phyloP scores from a whole-genome alignment of 2,797 vertebrate genomes.

The Gallinago nigripennis region DNA sequence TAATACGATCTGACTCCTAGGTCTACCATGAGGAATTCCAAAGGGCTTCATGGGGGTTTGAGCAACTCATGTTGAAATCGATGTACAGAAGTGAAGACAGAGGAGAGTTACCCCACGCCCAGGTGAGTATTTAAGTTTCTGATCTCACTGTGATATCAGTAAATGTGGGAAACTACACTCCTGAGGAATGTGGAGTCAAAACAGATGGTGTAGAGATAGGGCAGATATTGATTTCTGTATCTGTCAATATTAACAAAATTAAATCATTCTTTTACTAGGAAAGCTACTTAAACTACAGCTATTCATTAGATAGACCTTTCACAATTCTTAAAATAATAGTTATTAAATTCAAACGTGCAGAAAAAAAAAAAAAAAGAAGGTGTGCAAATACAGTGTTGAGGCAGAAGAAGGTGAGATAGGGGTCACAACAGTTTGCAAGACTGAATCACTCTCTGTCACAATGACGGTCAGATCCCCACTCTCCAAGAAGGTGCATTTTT shows the following conservation, averaged over 20 bases:
- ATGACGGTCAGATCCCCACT: neutral
- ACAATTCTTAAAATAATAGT: neutral
- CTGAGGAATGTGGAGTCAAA: neutral
- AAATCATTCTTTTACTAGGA: neutral
- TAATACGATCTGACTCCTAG: neutral
- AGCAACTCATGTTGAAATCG: neutral
- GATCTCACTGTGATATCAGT: neutral
- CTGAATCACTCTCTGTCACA: neutral
- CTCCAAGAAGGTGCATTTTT: neutral
- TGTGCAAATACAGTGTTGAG: neutral
- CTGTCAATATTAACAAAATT: neutral
- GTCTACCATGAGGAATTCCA: neutral
- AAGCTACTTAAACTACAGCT: neutral
- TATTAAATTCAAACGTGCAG: neutral
- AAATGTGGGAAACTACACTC: neutral
- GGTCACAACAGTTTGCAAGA: neutral
- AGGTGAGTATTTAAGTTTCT: neutral
- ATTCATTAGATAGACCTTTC: neutral
- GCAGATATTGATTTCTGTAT: neutral
- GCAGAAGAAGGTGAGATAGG: neutral
- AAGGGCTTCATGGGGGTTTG: neutral
- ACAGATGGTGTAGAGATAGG: neutral
- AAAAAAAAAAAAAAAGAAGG: neutral
- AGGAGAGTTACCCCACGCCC: fast-evolving
- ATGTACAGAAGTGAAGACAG: neutral